Conservation (phyloP, 1,140 invertebrate genomes). For the Drosophila nikananu region DNA sequence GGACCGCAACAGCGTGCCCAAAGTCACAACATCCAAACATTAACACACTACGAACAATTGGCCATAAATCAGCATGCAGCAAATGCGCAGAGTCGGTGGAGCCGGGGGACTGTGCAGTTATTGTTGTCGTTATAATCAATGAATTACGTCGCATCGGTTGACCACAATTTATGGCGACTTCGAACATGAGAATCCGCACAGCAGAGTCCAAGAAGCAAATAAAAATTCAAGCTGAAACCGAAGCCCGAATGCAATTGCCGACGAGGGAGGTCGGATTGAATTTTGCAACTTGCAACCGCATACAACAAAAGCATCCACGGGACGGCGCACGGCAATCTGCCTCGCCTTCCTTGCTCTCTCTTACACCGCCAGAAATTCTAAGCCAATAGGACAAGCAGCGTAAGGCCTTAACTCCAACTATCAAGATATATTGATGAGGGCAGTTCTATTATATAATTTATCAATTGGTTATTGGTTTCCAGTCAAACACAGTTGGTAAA, state of each 20-base stretch:
- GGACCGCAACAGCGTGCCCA: slow-evolving; percentile 44
- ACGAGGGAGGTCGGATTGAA: slow-evolving; percentile 30
- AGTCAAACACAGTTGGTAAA: too few species aligned
- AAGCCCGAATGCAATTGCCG: slow-evolving; percentile 49
- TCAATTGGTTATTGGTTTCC: too few species aligned
- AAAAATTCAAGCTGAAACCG: slow-evolving; percentile 45
- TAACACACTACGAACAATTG: slow-evolving; percentile 67
- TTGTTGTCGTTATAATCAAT: slow-evolving; percentile 83
- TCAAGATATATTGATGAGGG: too few species aligned
- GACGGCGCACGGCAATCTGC: slow-evolving; percentile 44
- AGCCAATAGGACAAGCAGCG: too few species aligned
- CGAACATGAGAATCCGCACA: slow-evolving; percentile 78
- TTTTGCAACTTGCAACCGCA: slow-evolving; percentile 68
- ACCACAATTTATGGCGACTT: slow-evolving; percentile 81
- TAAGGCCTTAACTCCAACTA: too few species aligned
- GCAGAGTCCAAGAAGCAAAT: slow-evolving; percentile 59
- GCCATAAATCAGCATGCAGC: slow-evolving; percentile 73
- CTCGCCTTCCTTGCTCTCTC: slow-evolving; percentile 3
- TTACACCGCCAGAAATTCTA: not conserved
- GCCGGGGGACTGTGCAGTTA: slow-evolving; percentile 55
- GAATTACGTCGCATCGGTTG: slow-evolving; percentile 82
- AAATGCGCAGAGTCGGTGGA: slow-evolving; percentile 49
- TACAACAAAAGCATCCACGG: slow-evolving; percentile 64
- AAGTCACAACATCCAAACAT: slow-evolving; percentile 34
- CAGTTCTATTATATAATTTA: too few species aligned